Evolutionary conservation across 2,797 vertebrate species (phyloP), one percentile per base, ranked within the genome.

Genomic region (Manis pentadactyla): DNA sequence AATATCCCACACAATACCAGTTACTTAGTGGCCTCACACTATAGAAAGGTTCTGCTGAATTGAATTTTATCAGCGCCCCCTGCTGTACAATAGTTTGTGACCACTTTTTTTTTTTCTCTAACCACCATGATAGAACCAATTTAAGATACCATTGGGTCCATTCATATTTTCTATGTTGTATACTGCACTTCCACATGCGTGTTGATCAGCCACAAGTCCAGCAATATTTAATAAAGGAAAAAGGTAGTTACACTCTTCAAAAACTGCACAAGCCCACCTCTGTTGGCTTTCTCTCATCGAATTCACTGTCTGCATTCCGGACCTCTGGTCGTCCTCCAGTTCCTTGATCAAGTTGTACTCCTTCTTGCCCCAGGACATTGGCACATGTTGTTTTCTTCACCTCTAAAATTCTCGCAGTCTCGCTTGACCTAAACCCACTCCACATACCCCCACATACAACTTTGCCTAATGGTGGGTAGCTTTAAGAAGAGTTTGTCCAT

Each of bases 1-100:
- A 9, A 12, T 9, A 1, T 29, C 25, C 21, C 19, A 7, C n/a
- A 0, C 0, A 1, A 18, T 0, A 0, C 18, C 27, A 0, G 0
- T 0, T 10, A 2, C 11, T 5, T 2, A 2, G 1, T 2, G 39
- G 53, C 55, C 39, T 59, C 3, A 1, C 2, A 12, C 31, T 0
- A 6, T 10, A 3, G 0, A 10, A 7, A 18, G 29, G 11, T 11
- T 8, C 18, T 59, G 18, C 59, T 2, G 4, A 25, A 42, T 18
- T 61, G 59, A 2, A 63, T 90, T 51, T n/a, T 23, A 21, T 34
- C 57, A 29, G 37, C 5, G 11, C 4, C 14, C 42, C 11, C 18
- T 34, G 7, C 53, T 27, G 2, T 23, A n/a, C 53, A 66, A 68
- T 93, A 73, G 6, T 34, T 61, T 69, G 11, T 42, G 18, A 14